phyloP scores from a whole-genome alignment of 2,797 vertebrate genomes.

The Mycteria americana region DNA sequence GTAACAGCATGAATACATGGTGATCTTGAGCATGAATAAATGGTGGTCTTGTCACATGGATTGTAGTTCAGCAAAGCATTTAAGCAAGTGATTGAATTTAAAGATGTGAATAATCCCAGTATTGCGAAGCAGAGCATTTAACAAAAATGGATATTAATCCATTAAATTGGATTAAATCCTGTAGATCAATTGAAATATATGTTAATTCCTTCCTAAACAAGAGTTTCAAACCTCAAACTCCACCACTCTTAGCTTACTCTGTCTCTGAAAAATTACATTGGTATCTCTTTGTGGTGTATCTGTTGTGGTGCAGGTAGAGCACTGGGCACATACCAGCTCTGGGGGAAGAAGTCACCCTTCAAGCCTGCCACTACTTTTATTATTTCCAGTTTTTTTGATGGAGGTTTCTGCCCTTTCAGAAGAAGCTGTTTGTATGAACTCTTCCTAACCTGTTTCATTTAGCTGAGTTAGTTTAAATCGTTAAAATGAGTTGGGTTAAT shows the following conservation, averaged over 20 bases:
- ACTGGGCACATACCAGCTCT: not conserved
- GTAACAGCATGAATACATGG: not conserved
- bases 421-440: not conserved
- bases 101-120: constrained; percentile 6
- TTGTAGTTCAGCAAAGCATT: constrained; percentile 15
- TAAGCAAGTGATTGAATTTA: constrained; percentile 34
- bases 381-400: not conserved
- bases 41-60: not conserved
- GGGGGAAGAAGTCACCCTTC: not conserved
- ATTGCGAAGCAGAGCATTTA: not conserved
- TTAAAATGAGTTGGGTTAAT: not conserved
- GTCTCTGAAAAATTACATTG: not conserved
- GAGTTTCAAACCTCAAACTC: not conserved
- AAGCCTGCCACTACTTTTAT: not conserved
- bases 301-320: not conserved
- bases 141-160: not conserved
- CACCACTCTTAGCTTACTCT: not conserved
- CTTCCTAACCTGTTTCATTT: constrained; percentile 15
- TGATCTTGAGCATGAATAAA: not conserved
- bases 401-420: not conserved
- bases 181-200: not conserved
- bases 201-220: not conserved
- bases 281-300: not conserved
- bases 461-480: not conserved
- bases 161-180: not conserved